Evolutionary conservation across 2,888 invertebrate species (phyloP).

Genomic region (Apotomis betuletana): DNA sequence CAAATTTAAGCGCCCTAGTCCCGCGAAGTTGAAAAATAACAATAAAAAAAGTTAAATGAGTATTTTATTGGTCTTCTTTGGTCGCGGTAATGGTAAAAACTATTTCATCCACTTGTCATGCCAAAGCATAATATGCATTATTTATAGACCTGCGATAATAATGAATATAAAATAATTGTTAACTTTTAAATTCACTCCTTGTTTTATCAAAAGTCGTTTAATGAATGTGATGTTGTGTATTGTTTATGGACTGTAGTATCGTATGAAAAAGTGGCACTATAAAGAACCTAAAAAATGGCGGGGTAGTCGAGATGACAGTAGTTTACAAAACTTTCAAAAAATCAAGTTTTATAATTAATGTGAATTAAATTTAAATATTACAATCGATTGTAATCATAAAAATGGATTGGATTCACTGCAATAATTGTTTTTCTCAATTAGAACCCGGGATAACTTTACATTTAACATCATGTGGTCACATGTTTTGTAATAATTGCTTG

Average conservation of each 20-base stretch:
- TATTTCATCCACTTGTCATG: not conserved
- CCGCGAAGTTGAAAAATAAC: not conserved
- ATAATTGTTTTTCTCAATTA: constrained; percentile 77
- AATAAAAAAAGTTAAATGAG: constrained; percentile 19
- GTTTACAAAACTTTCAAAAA: not conserved
- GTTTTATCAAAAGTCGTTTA: not conserved
- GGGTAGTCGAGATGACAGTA: constrained; percentile 21
- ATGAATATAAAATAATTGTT: not conserved
- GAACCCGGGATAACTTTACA: constrained; percentile 73
- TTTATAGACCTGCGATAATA: not conserved
- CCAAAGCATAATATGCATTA: not conserved
- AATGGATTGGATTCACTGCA: constrained; percentile 83
- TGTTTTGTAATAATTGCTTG: constrained; percentile 79
- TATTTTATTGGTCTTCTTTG: constrained; percentile 16
- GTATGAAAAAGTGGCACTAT: not conserved
- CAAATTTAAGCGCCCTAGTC: not conserved
- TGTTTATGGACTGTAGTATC: not conserved
- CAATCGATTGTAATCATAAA: constrained; percentile 40
- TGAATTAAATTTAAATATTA: constrained; percentile 5
- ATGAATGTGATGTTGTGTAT: too few relatives aligned
- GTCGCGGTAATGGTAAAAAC: constrained; percentile 3
- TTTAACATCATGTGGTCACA: constrained; percentile 81
- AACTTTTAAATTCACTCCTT: not conserved
- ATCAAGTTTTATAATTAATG: constrained; percentile 8
- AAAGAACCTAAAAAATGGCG: constrained; percentile 36